Base-by-base conservation (phyloP, 2,888 invertebrate species). In the Agrotis segetum region DNA sequence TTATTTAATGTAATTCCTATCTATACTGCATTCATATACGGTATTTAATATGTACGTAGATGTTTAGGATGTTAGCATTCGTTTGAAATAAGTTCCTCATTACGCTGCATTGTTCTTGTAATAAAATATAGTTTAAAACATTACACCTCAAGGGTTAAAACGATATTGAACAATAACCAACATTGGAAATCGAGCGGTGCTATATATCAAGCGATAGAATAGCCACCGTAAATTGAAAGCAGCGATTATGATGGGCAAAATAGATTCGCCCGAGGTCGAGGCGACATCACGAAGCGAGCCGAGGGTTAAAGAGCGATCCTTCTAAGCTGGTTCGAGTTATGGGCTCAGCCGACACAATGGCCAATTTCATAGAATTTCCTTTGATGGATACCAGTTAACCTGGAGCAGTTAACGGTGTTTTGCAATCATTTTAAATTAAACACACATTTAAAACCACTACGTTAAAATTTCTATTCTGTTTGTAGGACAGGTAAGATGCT, bases 151-250 rank as follows among this genome's bases (percentile, higher is more conserved):
- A 71, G 82, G 75, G 81, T 83, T 83, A 84, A 86, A 87, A 86
- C 82, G 84, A 86, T 88, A 87, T 81, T 75, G 74, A 85, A 86
- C 84, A 88, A 87, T 84, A 88, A 86, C 85, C 82, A 83, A 86
- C 82, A 87, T 74, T 71, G 76, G 82, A 85, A 87, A 88, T 79
- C 83, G 77, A 88, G 88, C 83, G 87, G 84, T 85, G 82, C 86
- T 88, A 92, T 92, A 91, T 90, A 91, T 93, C 92, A 93, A 83
- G 77, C 76, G 85, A 90, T 90, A 90, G 89, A 90, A 93, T 91
- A 91, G 94, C 93, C 93, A 92, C 93, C 88, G 93, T 93, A 95
- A 95, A 95, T 95, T 95, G 94, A 95, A 96, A 92, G 90, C 91
- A 91, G 88, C 93, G 92, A 95, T 95, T 95, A 95, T 94, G 95